phyloP scores from a whole-genome alignment of 2,113 vertebrate genomes.

The Coptodon rendalli region DNA sequence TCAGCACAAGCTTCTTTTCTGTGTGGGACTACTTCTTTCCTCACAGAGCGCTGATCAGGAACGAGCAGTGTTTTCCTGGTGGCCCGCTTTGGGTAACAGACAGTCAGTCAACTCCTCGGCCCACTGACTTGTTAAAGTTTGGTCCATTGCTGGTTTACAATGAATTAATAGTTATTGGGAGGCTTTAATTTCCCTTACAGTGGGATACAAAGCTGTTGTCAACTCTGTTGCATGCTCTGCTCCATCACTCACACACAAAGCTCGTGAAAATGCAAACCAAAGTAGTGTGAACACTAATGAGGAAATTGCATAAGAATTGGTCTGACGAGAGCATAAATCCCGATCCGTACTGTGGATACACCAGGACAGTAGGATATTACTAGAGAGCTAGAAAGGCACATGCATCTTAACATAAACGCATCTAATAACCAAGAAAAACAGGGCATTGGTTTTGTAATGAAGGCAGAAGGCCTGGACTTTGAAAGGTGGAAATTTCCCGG shows the following conservation, averaged over 20 bases:
- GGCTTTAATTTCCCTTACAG: not conserved
- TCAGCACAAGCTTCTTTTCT: not conserved
- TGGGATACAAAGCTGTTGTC: not conserved
- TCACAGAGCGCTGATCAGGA: not conserved
- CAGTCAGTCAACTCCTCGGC: not conserved
- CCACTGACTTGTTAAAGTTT: not conserved
- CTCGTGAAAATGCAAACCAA: not conserved
- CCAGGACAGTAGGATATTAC: not conserved
- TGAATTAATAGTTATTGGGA: not conserved
- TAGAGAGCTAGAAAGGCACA: not conserved
- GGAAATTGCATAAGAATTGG: not conserved
- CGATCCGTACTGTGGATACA: not conserved
- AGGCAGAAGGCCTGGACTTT: conserved; percentile 12
- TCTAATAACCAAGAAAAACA: not conserved
- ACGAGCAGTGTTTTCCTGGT: not conserved
- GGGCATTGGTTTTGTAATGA: conserved; percentile 13
- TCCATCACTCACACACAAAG: not conserved
- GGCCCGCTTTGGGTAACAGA: too few relatives aligned
- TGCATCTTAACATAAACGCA: not conserved
- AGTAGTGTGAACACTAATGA: not conserved
- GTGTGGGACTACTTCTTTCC: not conserved
- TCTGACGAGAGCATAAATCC: not conserved
- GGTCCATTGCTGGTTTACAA: not conserved
- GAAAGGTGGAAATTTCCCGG: conserved; percentile 49
- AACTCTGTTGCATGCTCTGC: not conserved